Conservation (phyloP, 2,797 vertebrate genomes). For the Hydrolagus colliei region DNA sequence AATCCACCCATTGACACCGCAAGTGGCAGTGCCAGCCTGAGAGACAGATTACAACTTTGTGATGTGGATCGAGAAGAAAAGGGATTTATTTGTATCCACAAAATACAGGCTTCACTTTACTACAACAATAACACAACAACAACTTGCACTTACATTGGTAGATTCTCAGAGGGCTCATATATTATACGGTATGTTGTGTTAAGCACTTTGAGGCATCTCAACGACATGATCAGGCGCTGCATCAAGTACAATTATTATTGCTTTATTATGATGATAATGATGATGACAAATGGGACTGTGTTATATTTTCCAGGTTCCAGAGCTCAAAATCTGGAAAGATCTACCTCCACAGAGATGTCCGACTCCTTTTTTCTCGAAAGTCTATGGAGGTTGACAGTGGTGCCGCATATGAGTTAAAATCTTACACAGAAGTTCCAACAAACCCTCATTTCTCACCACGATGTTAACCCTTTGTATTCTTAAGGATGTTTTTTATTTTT, state of each 20-base stretch:
- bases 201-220: neutral
- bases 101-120: no score
- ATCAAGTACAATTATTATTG: no score
- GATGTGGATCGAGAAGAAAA: no score
- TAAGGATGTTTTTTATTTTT: conserved; percentile 4
- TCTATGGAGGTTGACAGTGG: conserved; percentile 99
- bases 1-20: no score
- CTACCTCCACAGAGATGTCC: conserved; percentile 98
- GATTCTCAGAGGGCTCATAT: no score
- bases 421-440: conserved; percentile 88
- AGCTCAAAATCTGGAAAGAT: conserved; percentile 99
- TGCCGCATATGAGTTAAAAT: conserved; percentile 97
- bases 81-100: no score
- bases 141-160: no score
- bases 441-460: conserved; percentile 89
- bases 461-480: conserved; percentile 61
- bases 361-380: conserved; percentile 95
- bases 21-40: no score
- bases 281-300: neutral
- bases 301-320: conserved; percentile 79
- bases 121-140: no score
- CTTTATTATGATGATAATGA: neutral
- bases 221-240: no score
- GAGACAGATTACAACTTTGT: no score
- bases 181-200: neutral